Evolutionary conservation across 2,797 vertebrate genomes (phyloP).

Genomic region (Bovichtus diacanthus): DNA sequence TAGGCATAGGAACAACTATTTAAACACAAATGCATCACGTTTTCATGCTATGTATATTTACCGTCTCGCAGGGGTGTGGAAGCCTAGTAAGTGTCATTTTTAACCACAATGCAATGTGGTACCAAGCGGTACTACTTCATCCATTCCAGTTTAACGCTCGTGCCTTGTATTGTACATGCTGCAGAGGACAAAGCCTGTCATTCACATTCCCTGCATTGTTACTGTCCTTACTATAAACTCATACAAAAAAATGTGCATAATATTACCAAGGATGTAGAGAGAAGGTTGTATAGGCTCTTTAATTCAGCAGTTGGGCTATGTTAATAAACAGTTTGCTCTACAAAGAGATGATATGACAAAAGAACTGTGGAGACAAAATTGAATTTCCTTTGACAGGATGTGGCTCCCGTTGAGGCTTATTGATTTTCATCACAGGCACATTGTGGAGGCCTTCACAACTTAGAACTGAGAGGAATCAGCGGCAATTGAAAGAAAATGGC

Average conservation of each 20-base stretch:
- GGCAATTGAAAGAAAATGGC: slow-evolving; percentile 82
- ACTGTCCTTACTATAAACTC: slow-evolving; percentile 45
- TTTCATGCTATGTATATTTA: slow-evolving; percentile 12
- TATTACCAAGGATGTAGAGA: slow-evolving; percentile 58
- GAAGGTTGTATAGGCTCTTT: slow-evolving; percentile 72
- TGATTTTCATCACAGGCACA: slow-evolving; percentile 86
- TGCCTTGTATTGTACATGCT: slow-evolving; percentile 27
- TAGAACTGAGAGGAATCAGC: slow-evolving; percentile 82
- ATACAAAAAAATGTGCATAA: slow-evolving; percentile 56
- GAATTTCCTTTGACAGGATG: slow-evolving; percentile 88
- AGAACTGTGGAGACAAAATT: slow-evolving; percentile 83
- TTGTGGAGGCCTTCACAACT: slow-evolving; percentile 85
- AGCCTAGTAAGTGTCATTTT: slow-evolving; percentile 13
- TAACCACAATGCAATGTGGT: slow-evolving; percentile 22
- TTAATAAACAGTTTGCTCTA: slow-evolving; percentile 85
- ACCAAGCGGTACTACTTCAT: slow-evolving; percentile 29
- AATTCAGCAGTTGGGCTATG: slow-evolving; percentile 83
- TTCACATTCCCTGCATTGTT: slow-evolving; percentile 54
- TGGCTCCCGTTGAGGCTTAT: slow-evolving; percentile 86
- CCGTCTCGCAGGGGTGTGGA: not conserved
- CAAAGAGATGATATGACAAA: slow-evolving; percentile 85
- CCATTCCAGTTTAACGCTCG: slow-evolving; percentile 32
- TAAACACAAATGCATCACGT: not conserved
- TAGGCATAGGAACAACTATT: slow-evolving; percentile 8
- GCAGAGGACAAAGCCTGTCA: slow-evolving; percentile 48